Evolutionary conservation across 53 echinoderm and acorn worm species (phyloP).

Genomic region (Luidia sarsii): DNA sequence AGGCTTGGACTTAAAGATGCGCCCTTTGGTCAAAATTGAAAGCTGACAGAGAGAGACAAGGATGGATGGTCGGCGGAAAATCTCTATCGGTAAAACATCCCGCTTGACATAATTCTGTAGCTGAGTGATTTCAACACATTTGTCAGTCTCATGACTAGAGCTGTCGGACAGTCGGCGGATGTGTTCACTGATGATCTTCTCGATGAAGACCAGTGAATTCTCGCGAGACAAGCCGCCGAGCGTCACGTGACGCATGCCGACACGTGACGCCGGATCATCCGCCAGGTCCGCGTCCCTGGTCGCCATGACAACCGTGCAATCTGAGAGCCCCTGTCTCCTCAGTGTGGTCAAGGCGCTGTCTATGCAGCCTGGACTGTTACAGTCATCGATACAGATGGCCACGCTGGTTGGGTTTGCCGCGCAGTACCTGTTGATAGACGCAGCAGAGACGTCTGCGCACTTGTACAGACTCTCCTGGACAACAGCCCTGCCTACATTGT

Average conservation of each 20-base stretch:
- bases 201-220: not conserved
- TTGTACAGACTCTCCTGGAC: not conserved
- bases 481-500: not conserved
- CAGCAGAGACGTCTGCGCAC: not conserved
- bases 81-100: not conserved
- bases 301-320: not conserved
- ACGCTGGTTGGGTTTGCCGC: not conserved
- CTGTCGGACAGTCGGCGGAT: no score
- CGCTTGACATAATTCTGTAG: not conserved
- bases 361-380: not conserved
- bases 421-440: not conserved
- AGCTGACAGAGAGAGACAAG: not conserved
- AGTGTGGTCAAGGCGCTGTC: not conserved
- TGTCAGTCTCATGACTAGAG: no score
- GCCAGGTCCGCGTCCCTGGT: not conserved
- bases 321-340: not conserved
- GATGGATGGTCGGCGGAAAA: not conserved
- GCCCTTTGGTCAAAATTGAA: not conserved
- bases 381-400: conserved; percentile 1
- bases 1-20: not conserved
- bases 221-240: conserved; percentile 4
- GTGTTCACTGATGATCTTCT: not conserved
- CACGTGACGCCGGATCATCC: not conserved
- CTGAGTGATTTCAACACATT: no score
- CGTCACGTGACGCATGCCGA: not conserved